Evolutionary conservation across 2,113 vertebrate genomes (phyloP).

Genomic region (Tupaia tana): DNA sequence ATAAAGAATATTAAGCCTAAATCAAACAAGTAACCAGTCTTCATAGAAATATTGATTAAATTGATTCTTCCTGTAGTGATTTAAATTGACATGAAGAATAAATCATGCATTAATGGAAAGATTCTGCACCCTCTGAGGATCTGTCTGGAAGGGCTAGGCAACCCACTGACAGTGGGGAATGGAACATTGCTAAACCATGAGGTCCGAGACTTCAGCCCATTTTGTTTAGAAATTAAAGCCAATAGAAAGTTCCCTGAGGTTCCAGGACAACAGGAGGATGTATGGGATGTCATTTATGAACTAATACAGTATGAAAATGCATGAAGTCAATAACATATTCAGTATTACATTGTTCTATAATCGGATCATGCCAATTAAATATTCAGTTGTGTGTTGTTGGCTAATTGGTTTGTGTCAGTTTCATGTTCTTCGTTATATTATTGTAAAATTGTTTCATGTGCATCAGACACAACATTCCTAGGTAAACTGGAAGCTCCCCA

Average conservation of each 20-base stretch:
- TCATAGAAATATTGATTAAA: slow-evolving; percentile 63
- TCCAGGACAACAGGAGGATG: slow-evolving; percentile 35
- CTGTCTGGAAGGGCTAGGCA: slow-evolving; percentile 41
- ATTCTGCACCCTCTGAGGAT: slow-evolving; percentile 41
- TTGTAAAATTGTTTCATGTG: slow-evolving; percentile 45
- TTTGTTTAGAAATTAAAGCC: slow-evolving; percentile 64
- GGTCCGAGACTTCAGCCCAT: slow-evolving; percentile 4
- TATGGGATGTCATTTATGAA: slow-evolving; percentile 41
- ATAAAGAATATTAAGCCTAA: slow-evolving; percentile 57
- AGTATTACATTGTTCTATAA: slow-evolving; percentile 53
- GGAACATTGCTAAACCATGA: slow-evolving; percentile 40
- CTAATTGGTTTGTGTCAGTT: slow-evolving; percentile 60
- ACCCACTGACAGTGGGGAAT: not conserved
- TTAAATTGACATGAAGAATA: slow-evolving; percentile 57
- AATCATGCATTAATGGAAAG: slow-evolving; percentile 7
- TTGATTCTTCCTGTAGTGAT: slow-evolving; percentile 52
- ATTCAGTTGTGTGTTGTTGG: slow-evolving; percentile 33
- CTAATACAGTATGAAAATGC: slow-evolving; percentile 37
- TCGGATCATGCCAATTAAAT: slow-evolving; percentile 43
- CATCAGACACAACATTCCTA: slow-evolving; percentile 16
- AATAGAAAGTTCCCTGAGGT: slow-evolving; percentile 36
- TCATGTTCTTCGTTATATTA: slow-evolving; percentile 45
- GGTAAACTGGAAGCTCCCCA: slow-evolving; percentile 18
- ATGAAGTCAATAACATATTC: slow-evolving; percentile 43
- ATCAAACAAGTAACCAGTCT: slow-evolving; percentile 52